Conservation (phyloP, 2,797 vertebrate genomes). For the Streptopelia turtur region DNA sequence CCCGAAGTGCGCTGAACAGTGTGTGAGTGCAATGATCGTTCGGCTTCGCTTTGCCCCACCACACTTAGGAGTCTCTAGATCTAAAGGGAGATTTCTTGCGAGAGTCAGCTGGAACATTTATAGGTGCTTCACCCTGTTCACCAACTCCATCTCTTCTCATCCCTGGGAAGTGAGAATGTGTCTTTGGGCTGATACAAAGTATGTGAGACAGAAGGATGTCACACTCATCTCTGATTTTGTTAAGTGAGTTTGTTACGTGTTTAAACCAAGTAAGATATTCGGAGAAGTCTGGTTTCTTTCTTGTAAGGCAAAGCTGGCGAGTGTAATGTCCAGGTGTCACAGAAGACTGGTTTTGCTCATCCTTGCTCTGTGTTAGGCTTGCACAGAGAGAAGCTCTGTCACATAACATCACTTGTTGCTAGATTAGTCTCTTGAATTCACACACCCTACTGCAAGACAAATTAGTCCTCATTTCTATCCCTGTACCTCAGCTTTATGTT, state of each 20-base stretch:
- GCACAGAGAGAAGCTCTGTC: neutral
- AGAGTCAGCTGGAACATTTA: neutral
- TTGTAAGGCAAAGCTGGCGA: neutral
- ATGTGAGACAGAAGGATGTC: neutral
- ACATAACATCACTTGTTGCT: neutral
- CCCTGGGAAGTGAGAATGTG: neutral
- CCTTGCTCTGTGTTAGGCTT: neutral
- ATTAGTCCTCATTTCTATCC: neutral
- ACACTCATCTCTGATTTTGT: neutral
- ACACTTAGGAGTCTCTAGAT: neutral
- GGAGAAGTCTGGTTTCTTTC: neutral
- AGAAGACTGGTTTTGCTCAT: neutral
- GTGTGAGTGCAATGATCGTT: neutral
- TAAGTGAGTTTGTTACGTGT: neutral
- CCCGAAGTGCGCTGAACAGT: fast-evolving
- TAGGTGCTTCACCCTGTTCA: neutral
- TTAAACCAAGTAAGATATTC: neutral
- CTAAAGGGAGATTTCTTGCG: neutral
- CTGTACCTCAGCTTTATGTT: neutral
- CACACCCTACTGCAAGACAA: neutral
- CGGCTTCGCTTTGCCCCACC: neutral
- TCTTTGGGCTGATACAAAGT: neutral
- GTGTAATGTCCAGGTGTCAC: neutral
- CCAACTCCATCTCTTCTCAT: neutral
- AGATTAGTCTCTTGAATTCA: neutral